Percentiles rank a stretch among this genome's conserved stretches.
Evolutionary conservation across 2,113 vertebrate species (phyloP).

Genomic region (Chauna torquata): DNA sequence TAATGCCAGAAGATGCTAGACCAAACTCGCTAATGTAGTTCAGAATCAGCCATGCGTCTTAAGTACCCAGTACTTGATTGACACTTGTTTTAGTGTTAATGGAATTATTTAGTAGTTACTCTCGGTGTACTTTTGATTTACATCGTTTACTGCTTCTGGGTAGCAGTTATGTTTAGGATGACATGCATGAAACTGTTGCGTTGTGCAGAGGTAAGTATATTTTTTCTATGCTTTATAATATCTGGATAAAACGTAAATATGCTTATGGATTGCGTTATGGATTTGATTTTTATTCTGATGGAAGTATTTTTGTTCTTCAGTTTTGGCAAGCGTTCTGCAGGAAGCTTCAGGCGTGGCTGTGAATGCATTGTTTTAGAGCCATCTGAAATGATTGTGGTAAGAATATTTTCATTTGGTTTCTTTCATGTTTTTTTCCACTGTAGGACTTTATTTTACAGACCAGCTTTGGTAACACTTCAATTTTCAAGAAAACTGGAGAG

Average conservation of each 20-base stretch:
- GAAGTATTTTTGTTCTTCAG: constrained; percentile 70
- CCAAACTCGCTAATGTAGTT: not conserved
- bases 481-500: not conserved
- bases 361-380: constrained; percentile 99
- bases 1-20: constrained; percentile 10
- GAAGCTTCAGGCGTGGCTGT: constrained; percentile 95
- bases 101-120: not conserved
- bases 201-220: not conserved
- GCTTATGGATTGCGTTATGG: not conserved
- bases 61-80: not conserved
- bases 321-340: constrained; percentile 96
- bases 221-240: not conserved
- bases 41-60: not conserved
- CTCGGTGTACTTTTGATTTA: no score
- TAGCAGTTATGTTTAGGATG: not conserved
- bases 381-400: constrained; percentile 99
- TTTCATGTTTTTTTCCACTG: not conserved
- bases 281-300: constrained; percentile 9
- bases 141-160: no score
- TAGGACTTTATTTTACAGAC: not conserved
- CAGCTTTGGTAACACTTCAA: not conserved
- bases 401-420: constrained; percentile 28
- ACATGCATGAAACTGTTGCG: not conserved
- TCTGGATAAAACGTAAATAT: not conserved
- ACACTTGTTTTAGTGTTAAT: not conserved